Conservation (phyloP, 2,888 invertebrate genomes). For the Congeria kusceri region DNA sequence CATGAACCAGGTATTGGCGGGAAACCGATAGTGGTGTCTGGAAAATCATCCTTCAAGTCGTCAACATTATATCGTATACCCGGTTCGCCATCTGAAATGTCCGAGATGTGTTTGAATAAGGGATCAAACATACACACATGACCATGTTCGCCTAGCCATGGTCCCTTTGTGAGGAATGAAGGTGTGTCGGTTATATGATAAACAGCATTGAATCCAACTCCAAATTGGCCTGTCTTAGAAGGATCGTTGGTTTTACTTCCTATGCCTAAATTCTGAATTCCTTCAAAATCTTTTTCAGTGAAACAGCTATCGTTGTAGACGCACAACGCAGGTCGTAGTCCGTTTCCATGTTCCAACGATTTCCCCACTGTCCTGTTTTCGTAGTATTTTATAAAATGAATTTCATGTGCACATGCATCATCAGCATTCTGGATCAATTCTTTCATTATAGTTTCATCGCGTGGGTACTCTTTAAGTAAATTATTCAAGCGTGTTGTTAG, state of each 20-base stretch:
- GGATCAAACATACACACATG: conserved; percentile 81
- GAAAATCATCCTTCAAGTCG: conserved; percentile 40
- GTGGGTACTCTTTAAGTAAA: conserved; percentile 78
- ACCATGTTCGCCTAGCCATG: conserved; percentile 62
- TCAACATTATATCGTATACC: conserved; percentile 54
- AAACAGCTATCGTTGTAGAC: conserved; percentile 75
- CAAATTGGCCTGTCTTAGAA: conserved; percentile 77
- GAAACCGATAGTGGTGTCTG: conserved; percentile 57
- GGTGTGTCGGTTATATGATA: conserved; percentile 79
- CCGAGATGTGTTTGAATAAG: conserved; percentile 74
- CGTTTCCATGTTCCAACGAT: conserved; percentile 55
- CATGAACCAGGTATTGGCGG: conserved; percentile 38
- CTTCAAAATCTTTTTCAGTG: conserved; percentile 68
- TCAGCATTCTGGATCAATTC: conserved; percentile 82
- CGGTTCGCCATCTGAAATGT: conserved; percentile 42
- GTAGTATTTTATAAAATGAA: conserved; percentile 78
- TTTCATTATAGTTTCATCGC: conserved; percentile 79
- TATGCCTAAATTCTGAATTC: conserved; percentile 73
- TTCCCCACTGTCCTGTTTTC: conserved; percentile 38
- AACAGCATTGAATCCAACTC: conserved; percentile 79
- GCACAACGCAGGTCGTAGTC: conserved; percentile 77
- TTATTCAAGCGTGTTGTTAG: conserved; percentile 76
- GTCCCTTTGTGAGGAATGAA: conserved; percentile 70
- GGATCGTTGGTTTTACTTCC: conserved; percentile 77
- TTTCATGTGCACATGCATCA: conserved; percentile 79